Conservation (phyloP, 2,888 invertebrate genomes). For the Noctua comes region DNA sequence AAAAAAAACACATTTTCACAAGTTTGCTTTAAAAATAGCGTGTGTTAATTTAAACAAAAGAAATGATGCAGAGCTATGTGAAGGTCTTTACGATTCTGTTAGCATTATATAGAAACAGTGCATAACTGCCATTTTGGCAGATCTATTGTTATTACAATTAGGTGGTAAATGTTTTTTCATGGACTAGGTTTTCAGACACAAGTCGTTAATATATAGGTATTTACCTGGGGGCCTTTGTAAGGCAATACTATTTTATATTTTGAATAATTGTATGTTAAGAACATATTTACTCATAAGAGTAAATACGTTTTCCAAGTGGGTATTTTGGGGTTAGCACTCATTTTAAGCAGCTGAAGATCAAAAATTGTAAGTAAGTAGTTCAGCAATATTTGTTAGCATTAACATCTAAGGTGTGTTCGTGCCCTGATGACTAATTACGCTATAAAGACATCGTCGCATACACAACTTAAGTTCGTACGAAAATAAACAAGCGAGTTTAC, state of each 20-base stretch:
- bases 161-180: constrained; percentile 72
- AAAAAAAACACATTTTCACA: constrained; percentile 64
- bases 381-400: background rate
- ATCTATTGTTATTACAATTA: constrained; percentile 85
- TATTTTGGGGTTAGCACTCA: background rate
- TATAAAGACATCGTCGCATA: constrained; percentile 3
- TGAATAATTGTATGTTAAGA: constrained; percentile 7
- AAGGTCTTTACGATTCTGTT: constrained; percentile 81
- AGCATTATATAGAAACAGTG: constrained; percentile 76
- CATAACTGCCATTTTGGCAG: constrained; percentile 76
- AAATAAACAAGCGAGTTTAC: constrained; percentile 20
- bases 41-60: constrained; percentile 75
- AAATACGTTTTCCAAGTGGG: background rate
- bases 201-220: constrained; percentile 43
- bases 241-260: constrained; percentile 30
- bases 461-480: background rate
- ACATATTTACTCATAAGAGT: constrained; percentile 17
- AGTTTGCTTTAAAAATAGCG: constrained; percentile 66
- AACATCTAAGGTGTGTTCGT: background rate
- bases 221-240: constrained; percentile 45
- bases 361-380: background rate
- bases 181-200: constrained; percentile 65
- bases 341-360: background rate
- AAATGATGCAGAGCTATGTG: constrained; percentile 76
- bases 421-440: background rate